Evolutionary conservation across 1,140 invertebrate genomes (phyloP).

Genomic region (Heliconius eleuchia): DNA sequence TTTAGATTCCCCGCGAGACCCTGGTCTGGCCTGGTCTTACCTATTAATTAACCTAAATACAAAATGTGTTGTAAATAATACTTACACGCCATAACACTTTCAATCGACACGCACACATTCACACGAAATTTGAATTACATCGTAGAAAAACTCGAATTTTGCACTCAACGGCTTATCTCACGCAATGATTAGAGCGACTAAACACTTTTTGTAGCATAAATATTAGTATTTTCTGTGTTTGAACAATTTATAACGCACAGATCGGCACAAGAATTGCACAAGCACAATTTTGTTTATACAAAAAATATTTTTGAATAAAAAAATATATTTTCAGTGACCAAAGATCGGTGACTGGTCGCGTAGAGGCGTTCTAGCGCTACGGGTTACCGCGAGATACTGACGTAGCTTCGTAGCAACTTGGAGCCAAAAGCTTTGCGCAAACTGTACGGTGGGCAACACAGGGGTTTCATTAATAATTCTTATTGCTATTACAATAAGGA

Average conservation of each 20-base stretch:
- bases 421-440: conserved; percentile 66
- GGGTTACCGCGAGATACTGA: conserved; percentile 55
- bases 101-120: conserved; percentile 40
- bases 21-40: not conserved
- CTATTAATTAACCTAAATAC: conserved; percentile 24
- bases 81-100: conserved; percentile 45
- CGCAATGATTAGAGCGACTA: conserved; percentile 44
- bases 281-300: conserved; percentile 8
- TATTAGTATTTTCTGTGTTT: not conserved
- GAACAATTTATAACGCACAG: conserved; percentile 16
- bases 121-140: conserved; percentile 28
- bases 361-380: conserved; percentile 47
- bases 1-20: not conserved
- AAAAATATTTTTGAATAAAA: conserved; percentile 48
- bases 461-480: conserved; percentile 13
- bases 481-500: conserved; percentile 10
- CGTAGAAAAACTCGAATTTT: conserved; percentile 40
- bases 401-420: conserved; percentile 56
- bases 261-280: conserved; percentile 18
- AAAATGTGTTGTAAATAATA: conserved; percentile 23
- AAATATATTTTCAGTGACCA: conserved; percentile 45
- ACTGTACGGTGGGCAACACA: conserved; percentile 35
- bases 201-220: conserved; percentile 25
- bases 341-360: conserved; percentile 35
- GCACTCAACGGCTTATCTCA: conserved; percentile 42